Evolutionary conservation across 23 tunicate species (phyloP).

Genomic region (Styela plicata): DNA sequence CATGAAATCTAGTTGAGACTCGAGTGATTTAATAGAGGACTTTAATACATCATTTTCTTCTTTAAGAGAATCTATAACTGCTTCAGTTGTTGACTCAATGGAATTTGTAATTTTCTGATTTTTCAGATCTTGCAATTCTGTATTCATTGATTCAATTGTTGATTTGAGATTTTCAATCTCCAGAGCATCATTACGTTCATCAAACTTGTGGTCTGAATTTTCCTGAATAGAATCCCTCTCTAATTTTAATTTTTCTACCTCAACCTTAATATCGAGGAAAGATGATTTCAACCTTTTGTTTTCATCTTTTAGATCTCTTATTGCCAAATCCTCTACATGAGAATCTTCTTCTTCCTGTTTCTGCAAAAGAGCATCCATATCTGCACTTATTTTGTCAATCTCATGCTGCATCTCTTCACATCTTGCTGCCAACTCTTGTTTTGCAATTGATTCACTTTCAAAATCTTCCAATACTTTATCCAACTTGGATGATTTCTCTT

Average conservation of each 20-base stretch:
- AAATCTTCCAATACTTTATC: slow-evolving; percentile 54
- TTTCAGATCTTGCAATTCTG: neutral
- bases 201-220: neutral
- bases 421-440: slow-evolving; percentile 38
- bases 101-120: neutral
- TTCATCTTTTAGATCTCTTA: neutral
- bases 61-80: slow-evolving; percentile 3
- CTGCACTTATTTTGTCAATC: neutral
- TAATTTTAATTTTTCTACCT: neutral
- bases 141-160: slow-evolving; percentile 1
- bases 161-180: slow-evolving; percentile 9
- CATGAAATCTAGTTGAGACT: neutral
- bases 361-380: neutral
- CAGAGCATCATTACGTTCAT: neutral
- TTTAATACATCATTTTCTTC: slow-evolving; percentile 19
- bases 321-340: neutral
- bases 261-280: neutral
- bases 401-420: slow-evolving; percentile 39
- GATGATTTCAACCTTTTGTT: neutral
- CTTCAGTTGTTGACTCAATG: neutral
- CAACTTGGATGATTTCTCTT: slow-evolving; percentile 50
- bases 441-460: slow-evolving; percentile 49
- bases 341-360: neutral
- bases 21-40: neutral
- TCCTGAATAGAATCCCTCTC: neutral